phyloP scores from a whole-genome alignment of 2,888 invertebrate genomes.

The Luffia ferchaultella region DNA sequence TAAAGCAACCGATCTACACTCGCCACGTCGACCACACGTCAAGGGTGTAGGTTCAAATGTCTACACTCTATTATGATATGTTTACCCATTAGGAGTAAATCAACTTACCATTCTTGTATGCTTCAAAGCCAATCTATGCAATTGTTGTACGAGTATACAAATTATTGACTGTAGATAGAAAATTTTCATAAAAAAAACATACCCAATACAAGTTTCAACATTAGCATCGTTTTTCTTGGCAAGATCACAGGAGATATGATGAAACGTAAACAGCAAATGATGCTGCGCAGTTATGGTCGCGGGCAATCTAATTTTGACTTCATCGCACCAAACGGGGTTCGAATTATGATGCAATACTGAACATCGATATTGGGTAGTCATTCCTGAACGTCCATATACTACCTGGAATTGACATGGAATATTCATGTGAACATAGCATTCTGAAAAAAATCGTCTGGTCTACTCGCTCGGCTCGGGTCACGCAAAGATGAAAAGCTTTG shows the following conservation, averaged over 20 bases:
- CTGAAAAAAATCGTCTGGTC: too few relatives aligned
- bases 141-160: not conserved
- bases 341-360: constrained; percentile 90
- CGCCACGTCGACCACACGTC: too few relatives aligned
- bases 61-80: too few relatives aligned
- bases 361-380: constrained; percentile 75
- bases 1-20: too few relatives aligned
- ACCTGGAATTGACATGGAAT: constrained; percentile 25
- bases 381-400: constrained; percentile 51
- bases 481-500: too few relatives aligned
- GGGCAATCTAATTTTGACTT: constrained; percentile 91
- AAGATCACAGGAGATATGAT: constrained; percentile 93
- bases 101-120: too few relatives aligned
- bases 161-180: too few relatives aligned
- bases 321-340: constrained; percentile 91
- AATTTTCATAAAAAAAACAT: too few relatives aligned
- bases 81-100: too few relatives aligned
- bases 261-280: constrained; percentile 94
- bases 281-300: constrained; percentile 84
- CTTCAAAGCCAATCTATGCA: not conserved
- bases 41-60: too few relatives aligned
- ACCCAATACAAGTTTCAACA: constrained; percentile 86
- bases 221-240: constrained; percentile 80
- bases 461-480: too few relatives aligned
- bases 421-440: too few relatives aligned